These are phyloP conservation scores for Percopsis transmontana DNA, from an alignment of 2,113 vertebrate species.

Conservation along the genomic window DNA sequence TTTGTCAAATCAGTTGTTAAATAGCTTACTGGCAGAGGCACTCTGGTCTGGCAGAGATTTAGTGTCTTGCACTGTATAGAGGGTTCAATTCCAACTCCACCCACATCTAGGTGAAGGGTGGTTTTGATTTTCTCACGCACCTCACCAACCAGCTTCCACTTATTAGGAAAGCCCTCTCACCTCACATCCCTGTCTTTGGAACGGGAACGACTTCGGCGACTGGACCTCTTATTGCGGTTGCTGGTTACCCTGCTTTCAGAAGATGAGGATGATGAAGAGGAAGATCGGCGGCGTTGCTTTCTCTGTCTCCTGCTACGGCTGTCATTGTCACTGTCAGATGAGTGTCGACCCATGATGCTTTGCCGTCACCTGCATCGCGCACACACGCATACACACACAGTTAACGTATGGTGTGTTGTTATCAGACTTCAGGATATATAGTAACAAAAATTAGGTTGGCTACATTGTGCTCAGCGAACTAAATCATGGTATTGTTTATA, in stretches of 20 bases:
- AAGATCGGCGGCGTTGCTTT: slow-evolving; percentile 86
- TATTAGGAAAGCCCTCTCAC: slow-evolving; percentile 23
- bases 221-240: slow-evolving; percentile 83
- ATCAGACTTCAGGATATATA: too few species aligned
- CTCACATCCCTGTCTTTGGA: slow-evolving; percentile 81
- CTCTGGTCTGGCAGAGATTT: too few species aligned
- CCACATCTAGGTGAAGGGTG: not conserved
- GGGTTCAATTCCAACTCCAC: not conserved
- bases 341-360: slow-evolving; percentile 86
- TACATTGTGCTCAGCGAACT: too few species aligned
- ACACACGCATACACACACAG: slow-evolving; percentile 2
- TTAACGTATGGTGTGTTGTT: too few species aligned
- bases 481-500: too few species aligned
- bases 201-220: slow-evolving; percentile 83
- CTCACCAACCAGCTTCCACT: not conserved
- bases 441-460: too few species aligned
- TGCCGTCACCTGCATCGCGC: slow-evolving; percentile 12
- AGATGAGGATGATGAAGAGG: slow-evolving; percentile 89
- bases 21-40: too few species aligned
- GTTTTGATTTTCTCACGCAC: not conserved
- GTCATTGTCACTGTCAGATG: slow-evolving; percentile 92
- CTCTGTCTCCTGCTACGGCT: slow-evolving; percentile 84
- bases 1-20: too few species aligned
- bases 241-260: slow-evolving; percentile 83
- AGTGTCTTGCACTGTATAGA: too few species aligned